These are phyloP conservation scores for Cephus sareptanus DNA, from an alignment of 2,888 invertebrate genomes.

Conservation along the genomic window DNA sequence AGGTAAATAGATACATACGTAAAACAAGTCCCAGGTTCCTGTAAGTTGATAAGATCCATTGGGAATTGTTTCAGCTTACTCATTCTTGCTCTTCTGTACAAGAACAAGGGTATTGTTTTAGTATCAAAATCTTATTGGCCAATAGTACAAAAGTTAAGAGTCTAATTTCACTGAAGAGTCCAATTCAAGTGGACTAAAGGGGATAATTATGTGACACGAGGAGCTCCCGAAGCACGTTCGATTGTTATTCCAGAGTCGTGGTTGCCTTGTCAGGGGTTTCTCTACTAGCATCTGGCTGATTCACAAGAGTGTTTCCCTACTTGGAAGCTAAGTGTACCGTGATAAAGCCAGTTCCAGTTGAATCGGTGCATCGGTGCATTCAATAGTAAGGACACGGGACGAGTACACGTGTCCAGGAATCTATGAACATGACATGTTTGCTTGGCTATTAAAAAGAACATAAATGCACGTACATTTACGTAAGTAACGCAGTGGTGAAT, in stretches of 20 bases:
- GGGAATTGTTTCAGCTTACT: background rate
- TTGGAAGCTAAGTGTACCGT: background rate
- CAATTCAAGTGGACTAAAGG: background rate
- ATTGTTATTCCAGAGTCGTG: background rate
- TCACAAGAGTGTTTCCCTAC: background rate
- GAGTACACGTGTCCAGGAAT: background rate
- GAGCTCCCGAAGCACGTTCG: background rate
- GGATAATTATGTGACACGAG: background rate
- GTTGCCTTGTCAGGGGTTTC: background rate
- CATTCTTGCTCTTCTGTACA: background rate
- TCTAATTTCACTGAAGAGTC: background rate
- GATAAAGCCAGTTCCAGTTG: background rate
- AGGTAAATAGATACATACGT: background rate
- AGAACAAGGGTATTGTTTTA: background rate
- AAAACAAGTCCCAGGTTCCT: background rate
- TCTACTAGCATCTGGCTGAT: background rate
- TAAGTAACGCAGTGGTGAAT: background rate
- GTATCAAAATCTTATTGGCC: background rate
- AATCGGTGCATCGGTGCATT: background rate
- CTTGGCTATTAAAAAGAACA: background rate
- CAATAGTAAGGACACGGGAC: background rate
- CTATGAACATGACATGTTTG: background rate
- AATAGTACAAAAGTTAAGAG: background rate
- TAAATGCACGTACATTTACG: background rate
- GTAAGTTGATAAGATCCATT: background rate